Evolutionary conservation across 2,797 vertebrate species (phyloP).

Genomic region (Sebastes glaucus): DNA sequence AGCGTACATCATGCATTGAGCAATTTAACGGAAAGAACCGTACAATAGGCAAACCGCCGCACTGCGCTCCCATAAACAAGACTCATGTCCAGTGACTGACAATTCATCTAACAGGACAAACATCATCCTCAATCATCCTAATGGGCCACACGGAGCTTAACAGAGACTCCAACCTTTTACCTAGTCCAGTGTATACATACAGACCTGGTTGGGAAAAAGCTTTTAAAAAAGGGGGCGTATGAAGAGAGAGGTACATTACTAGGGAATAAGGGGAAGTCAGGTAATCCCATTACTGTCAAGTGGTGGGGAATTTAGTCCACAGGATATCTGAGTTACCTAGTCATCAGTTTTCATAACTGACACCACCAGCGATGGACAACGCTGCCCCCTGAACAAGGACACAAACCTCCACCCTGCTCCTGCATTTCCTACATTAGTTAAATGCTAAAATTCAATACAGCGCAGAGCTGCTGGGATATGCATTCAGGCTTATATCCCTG

Average conservation of each 20-base stretch:
- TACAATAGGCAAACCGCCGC: neutral
- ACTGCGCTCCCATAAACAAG: constrained; percentile 18
- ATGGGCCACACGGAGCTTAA: constrained; percentile 69
- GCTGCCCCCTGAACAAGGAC: neutral
- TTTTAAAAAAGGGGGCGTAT: neutral
- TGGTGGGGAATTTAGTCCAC: constrained; percentile 12
- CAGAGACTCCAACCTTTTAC: constrained; percentile 59
- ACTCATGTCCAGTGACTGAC: constrained; percentile 20
- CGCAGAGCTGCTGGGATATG: constrained; percentile 4
- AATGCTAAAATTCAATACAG: constrained; percentile 24
- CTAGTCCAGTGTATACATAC: constrained; percentile 28
- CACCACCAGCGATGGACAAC: neutral
- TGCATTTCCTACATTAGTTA: constrained; percentile 8
- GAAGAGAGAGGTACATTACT: neutral
- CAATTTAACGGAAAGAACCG: neutral
- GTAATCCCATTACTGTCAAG: constrained; percentile 51
- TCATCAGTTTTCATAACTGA: constrained; percentile 40
- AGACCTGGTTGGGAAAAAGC: neutral
- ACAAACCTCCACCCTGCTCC: neutral
- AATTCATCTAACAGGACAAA: constrained; percentile 57
- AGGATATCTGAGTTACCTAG: neutral
- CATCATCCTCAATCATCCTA: constrained; percentile 75
- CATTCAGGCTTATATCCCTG: constrained; percentile 37
- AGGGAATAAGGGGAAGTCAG: constrained; percentile 7
- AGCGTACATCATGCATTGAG: neutral